These are phyloP conservation scores for Ryuthela nishihirai DNA, from an alignment of 2,888 invertebrate species.

Conservation along the genomic window DNA sequence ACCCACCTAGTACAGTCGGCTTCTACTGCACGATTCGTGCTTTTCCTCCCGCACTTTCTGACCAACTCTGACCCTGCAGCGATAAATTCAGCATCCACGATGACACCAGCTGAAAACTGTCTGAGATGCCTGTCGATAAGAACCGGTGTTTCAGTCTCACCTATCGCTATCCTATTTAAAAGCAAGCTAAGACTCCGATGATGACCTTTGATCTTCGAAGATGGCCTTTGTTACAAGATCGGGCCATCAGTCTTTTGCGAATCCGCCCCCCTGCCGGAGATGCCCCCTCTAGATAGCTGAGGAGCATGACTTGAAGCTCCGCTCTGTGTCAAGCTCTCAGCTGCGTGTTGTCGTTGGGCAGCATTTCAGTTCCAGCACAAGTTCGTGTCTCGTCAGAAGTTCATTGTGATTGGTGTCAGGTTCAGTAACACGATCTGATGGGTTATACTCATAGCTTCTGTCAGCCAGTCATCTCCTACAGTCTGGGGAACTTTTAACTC, in stretches of 20 bases:
- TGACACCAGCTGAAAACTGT: slow-evolving; percentile 32
- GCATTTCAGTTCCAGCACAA: no score
- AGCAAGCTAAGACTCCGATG: slow-evolving; percentile 2
- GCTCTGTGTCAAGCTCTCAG: no score
- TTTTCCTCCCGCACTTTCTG: slow-evolving; percentile 13
- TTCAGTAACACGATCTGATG: no score
- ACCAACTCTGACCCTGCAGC: slow-evolving; percentile 14
- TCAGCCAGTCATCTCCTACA: no score
- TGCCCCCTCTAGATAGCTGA: no score
- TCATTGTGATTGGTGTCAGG: no score
- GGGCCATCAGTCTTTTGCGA: not conserved
- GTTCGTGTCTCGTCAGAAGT: no score
- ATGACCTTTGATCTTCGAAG: not conserved
- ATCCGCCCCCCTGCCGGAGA: no score
- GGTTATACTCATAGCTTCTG: no score
- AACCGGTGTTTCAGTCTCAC: slow-evolving; percentile 20
- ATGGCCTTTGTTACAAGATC: not conserved
- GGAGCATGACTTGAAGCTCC: no score
- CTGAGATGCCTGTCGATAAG: slow-evolving; percentile 23
- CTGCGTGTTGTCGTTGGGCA: no score
- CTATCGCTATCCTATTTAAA: not conserved
- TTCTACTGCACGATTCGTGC: slow-evolving; percentile 18
- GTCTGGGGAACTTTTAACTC: no score
- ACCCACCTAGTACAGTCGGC: slow-evolving; percentile 20
- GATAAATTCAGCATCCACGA: slow-evolving; percentile 30